phyloP scores from a whole-genome alignment of 2,888 invertebrate genomes.

The Formica aserva region DNA sequence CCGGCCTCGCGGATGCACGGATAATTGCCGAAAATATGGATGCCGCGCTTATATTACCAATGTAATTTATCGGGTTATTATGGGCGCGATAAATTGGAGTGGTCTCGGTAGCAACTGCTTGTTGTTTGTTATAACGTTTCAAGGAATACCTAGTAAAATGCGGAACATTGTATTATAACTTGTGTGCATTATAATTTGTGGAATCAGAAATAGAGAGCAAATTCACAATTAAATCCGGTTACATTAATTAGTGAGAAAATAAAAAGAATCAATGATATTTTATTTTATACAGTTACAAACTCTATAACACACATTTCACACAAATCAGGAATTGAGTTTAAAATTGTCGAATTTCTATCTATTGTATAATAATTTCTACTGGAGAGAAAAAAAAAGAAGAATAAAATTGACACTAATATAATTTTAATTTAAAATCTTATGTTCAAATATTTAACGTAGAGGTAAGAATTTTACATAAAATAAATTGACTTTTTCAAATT shows the following conservation, averaged over 20 bases:
- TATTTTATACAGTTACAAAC: not conserved
- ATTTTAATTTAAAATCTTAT: not conserved
- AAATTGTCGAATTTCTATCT: not conserved
- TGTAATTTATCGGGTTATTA: constrained; percentile 48
- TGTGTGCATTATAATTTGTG: not conserved
- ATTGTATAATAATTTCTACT: not conserved
- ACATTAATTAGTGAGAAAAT: constrained; percentile 25
- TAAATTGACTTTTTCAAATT: not conserved
- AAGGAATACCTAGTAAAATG: constrained; percentile 27
- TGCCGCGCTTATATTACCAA: constrained; percentile 35
- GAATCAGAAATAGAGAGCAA: not conserved
- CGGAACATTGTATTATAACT: not conserved
- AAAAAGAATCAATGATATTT: not conserved
- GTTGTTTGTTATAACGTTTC: constrained; percentile 28
- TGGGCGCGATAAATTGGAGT: constrained; percentile 43
- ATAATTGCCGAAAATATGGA: constrained; percentile 53
- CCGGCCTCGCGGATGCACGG: constrained; percentile 38
- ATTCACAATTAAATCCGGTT: constrained; percentile 6
- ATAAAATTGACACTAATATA: not conserved
- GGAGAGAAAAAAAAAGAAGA: not conserved
- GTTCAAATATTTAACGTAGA: not conserved
- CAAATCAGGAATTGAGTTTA: not conserved
- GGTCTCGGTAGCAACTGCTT: constrained; percentile 6
- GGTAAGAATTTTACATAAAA: not conserved
- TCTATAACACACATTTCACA: not conserved